Evolutionary conservation across 2,888 invertebrate genomes (phyloP), one percentile per base, ranked within the genome.

Genomic region (Ashinkailepas kermadecensis): DNA sequence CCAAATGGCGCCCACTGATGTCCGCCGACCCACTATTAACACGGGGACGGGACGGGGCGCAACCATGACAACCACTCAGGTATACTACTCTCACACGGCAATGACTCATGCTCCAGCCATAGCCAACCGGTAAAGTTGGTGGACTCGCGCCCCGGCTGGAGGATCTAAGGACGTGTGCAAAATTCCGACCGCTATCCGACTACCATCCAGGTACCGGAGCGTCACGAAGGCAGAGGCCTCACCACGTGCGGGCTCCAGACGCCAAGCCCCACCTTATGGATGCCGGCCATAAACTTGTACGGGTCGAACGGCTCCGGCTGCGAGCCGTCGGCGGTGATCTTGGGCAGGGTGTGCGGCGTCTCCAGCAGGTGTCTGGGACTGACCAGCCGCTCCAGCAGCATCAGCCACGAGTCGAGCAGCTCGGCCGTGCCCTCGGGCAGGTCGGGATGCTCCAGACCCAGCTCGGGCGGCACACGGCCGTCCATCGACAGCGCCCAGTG

Each of bases 331-430:
- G 57, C 23, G 58, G 23, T 59, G 58, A 79, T 23, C 12, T 79
- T 79, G 58, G 92, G 91, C 83, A 94, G 90, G 0, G 91, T 90
- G 86, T 95, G 93, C 0, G 94, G 93, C 0, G 94, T 93, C 84
- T 95, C 94, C 0, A 94, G 87, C 81, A 95, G 91, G 0, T 92
- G 91, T 86, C 93, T 93, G 0, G 94, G 93, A 88, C 94, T 95
- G 0, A 93, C 93, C 92, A 95, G 92, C 87, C 94, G 94, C 86
- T 95, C 95, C 15, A 95, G 88, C 0, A 95, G 88, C 88, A 93
- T 91, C 9, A 95, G 88, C 94, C 94, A 95, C 0, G 94, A 92
- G 86, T 95, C 94, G 21, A 95, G 87, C 85, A 94, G 94, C 87
- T 95, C 94, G 0, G 93, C 92, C 1, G 93, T 92, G 18, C 93